Evolutionary conservation across 2,113 vertebrate genomes (phyloP).

Genomic region (Toxostoma redivivum): DNA sequence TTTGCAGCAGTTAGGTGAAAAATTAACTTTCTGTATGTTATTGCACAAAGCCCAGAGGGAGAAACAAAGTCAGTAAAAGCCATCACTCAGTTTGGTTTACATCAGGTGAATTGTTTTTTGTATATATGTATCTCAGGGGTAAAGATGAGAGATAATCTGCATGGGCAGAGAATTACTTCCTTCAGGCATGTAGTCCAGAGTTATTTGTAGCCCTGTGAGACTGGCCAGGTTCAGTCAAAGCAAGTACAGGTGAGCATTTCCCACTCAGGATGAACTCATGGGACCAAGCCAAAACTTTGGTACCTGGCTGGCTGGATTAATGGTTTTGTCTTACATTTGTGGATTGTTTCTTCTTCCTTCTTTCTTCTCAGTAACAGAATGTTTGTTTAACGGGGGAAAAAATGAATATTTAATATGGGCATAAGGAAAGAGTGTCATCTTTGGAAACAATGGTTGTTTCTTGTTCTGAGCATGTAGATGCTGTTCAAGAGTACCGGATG

Average conservation of each 20-base stretch:
- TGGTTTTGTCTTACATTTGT: neutral
- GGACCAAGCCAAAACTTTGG: neutral
- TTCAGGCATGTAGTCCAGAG: neutral
- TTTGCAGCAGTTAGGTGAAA: neutral
- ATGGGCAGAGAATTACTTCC: neutral
- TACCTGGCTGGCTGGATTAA: neutral
- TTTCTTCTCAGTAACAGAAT: neutral
- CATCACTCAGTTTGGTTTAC: neutral
- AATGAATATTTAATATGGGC: neutral
- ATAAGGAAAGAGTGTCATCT: neutral
- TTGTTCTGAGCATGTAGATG: neutral
- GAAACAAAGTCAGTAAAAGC: neutral
- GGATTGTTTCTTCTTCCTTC: neutral
- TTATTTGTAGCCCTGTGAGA: neutral
- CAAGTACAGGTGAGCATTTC: neutral
- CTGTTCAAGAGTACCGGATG: neutral
- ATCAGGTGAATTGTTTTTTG: neutral
- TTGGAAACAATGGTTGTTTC: neutral
- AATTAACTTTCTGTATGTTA: neutral
- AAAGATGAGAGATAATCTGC: neutral
- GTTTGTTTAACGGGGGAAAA: neutral
- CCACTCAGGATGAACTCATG: fast-evolving
- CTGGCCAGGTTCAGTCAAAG: neutral
- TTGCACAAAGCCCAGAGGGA: neutral
- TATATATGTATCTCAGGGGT: neutral